Conservation (phyloP, 2,797 vertebrate species). For the Etheostoma nigrum region DNA sequence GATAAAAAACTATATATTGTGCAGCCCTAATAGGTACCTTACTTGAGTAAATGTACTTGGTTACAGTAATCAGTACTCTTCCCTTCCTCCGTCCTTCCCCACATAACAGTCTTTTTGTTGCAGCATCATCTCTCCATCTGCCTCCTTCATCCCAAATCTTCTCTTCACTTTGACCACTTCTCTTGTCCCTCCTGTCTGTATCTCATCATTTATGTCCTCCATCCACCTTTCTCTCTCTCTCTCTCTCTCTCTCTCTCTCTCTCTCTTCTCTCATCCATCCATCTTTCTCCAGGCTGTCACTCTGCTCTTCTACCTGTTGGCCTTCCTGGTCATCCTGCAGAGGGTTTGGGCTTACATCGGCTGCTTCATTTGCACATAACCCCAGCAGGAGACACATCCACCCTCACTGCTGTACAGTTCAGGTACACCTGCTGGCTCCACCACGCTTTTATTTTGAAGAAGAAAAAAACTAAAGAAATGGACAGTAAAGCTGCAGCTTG, state of each 20-base stretch:
- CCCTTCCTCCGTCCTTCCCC: slow-evolving; percentile 4
- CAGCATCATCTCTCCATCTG: slow-evolving; percentile 28
- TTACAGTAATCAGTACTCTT: background rate
- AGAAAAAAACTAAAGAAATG: too few species aligned
- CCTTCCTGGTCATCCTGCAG: slow-evolving; percentile 84
- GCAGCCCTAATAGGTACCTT: too few species aligned
- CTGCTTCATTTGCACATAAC: slow-evolving; percentile 79
- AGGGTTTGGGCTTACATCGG: slow-evolving; percentile 81
- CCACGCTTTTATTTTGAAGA: slow-evolving; percentile 38
- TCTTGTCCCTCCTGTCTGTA: background rate
- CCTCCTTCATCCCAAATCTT: background rate
- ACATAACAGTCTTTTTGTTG: slow-evolving; percentile 5
- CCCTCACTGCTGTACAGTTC: slow-evolving; percentile 44
- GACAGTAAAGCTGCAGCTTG: background rate
- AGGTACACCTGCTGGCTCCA: slow-evolving; percentile 65
- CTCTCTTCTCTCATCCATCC: background rate
- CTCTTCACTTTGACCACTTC: background rate
- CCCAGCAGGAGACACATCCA: slow-evolving; percentile 28
- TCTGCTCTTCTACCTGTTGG: slow-evolving; percentile 84
- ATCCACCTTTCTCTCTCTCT: background rate
- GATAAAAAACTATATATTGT: too few species aligned
- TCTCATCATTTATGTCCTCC: background rate
- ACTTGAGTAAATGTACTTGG: background rate
- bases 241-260: background rate
- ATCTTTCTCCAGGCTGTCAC: slow-evolving; percentile 79